These are phyloP conservation scores for Protomyctophum bolini DNA, from an alignment of 2,113 vertebrate species.

Conservation along the genomic window DNA sequence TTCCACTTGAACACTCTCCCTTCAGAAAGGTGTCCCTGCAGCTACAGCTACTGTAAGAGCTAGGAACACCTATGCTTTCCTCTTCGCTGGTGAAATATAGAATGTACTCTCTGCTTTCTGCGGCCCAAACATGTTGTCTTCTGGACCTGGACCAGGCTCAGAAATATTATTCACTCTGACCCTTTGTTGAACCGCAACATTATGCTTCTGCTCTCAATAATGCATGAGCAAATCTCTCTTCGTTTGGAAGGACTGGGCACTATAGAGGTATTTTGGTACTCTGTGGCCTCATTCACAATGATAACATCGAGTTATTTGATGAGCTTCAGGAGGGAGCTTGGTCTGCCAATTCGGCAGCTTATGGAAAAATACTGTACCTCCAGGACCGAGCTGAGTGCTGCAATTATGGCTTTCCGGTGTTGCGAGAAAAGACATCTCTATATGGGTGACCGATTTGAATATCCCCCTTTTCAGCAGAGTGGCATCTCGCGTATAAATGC, in stretches of 20 bases:
- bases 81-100: neutral
- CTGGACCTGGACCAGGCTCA: constrained; percentile 21
- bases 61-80: neutral
- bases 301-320: constrained; percentile 34
- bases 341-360: constrained; percentile 14
- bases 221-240: constrained; percentile 50
- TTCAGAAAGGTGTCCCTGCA: neutral
- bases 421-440: constrained; percentile 5
- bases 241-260: constrained; percentile 48
- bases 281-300: constrained; percentile 58
- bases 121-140: neutral
- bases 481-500: constrained; percentile 48
- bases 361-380: constrained; percentile 13
- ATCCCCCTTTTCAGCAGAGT: constrained; percentile 36
- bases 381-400: constrained; percentile 6
- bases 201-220: constrained; percentile 55
- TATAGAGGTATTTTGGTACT: constrained; percentile 53
- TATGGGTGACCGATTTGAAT: constrained; percentile 35
- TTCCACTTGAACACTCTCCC: constrained; percentile 10
- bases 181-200: constrained; percentile 49
- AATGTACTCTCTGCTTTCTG: neutral
- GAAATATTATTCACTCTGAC: constrained; percentile 30
- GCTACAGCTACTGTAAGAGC: neutral
- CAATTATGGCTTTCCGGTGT: constrained; percentile 19
- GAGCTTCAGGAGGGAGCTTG: constrained; percentile 18